A percentile compares a stretch with the other conserved stretches of the same genome.
phyloP scores from a whole-genome alignment of 92 coral and sea anemone species.

The Palythoa caribaeorum region DNA sequence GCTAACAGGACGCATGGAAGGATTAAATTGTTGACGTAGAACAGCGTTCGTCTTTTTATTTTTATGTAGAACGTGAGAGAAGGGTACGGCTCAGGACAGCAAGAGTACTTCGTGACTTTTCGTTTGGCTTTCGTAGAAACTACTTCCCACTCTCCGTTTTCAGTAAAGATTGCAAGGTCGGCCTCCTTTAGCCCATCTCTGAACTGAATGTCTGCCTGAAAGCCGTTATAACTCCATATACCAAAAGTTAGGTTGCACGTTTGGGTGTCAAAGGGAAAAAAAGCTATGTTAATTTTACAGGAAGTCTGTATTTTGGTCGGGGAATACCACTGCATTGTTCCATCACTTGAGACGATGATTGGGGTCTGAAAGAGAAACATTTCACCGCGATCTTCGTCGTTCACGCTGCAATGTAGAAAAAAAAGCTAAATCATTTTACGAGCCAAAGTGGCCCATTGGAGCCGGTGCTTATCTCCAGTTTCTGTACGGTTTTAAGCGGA shows the following conservation, averaged over 20 bases:
- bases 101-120: slow-evolving; percentile 65
- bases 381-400: slow-evolving; percentile 86
- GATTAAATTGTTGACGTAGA: slow-evolving; percentile 88
- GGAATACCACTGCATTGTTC: slow-evolving; percentile 80
- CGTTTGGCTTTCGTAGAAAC: slow-evolving; percentile 68
- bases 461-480: no score
- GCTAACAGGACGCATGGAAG: slow-evolving; percentile 92
- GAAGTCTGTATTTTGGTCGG: slow-evolving; percentile 78
- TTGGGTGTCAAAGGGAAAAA: slow-evolving; percentile 93
- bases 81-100: slow-evolving; percentile 82
- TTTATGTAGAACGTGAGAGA: slow-evolving; percentile 77
- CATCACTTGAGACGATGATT: slow-evolving; percentile 69
- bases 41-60: slow-evolving; percentile 79
- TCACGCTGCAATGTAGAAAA: slow-evolving; percentile 64
- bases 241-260: slow-evolving; percentile 81
- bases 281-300: slow-evolving; percentile 80
- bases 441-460: no score
- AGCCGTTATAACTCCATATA: slow-evolving; percentile 79
- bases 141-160: slow-evolving; percentile 86
- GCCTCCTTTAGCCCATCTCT: slow-evolving; percentile 45
- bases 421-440: no score
- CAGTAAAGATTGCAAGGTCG: slow-evolving; percentile 60
- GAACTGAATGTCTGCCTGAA: slow-evolving; percentile 71
- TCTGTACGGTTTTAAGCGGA: no score
- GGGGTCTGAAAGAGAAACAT: slow-evolving; percentile 89